Evolutionary conservation across 1,140 invertebrate genomes (phyloP).

Genomic region (Procambarus virginalis): DNA sequence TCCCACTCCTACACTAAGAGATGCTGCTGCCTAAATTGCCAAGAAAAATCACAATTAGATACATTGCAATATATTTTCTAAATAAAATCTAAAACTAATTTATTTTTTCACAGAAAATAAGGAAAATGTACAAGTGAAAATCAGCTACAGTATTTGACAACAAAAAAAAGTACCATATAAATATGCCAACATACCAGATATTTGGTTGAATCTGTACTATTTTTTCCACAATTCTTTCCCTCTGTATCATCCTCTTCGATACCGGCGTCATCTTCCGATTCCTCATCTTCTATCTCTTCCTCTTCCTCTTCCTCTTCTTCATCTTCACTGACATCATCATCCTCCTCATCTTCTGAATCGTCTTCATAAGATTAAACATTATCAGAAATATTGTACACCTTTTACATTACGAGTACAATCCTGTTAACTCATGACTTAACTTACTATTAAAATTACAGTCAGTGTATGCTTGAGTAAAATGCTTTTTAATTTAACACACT

Average conservation of each 20-base stretch:
- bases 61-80: too few relatives aligned
- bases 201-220: conserved; percentile 11
- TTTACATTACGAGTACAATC: too few relatives aligned
- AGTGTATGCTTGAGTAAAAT: too few relatives aligned
- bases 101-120: too few relatives aligned
- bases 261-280: background rate
- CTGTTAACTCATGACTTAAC: too few relatives aligned
- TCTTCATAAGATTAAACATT: conserved; percentile 14
- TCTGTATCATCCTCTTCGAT: background rate
- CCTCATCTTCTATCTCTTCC: background rate
- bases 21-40: conserved; percentile 61
- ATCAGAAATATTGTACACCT: background rate
- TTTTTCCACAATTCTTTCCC: background rate
- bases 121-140: too few relatives aligned
- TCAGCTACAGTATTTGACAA: too few relatives aligned
- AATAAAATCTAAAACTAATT: too few relatives aligned
- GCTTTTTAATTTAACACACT: too few relatives aligned
- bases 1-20: conserved; percentile 74
- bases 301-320: background rate
- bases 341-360: conserved; percentile 14
- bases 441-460: too few relatives aligned
- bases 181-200: conserved; percentile 20
- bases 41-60: background rate
- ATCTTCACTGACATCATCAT: background rate
- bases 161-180: too few relatives aligned